Evolutionary conservation across 2,888 invertebrate genomes (phyloP), one percentile per base, ranked within the genome.

Genomic region (Machimus rusticus): DNA sequence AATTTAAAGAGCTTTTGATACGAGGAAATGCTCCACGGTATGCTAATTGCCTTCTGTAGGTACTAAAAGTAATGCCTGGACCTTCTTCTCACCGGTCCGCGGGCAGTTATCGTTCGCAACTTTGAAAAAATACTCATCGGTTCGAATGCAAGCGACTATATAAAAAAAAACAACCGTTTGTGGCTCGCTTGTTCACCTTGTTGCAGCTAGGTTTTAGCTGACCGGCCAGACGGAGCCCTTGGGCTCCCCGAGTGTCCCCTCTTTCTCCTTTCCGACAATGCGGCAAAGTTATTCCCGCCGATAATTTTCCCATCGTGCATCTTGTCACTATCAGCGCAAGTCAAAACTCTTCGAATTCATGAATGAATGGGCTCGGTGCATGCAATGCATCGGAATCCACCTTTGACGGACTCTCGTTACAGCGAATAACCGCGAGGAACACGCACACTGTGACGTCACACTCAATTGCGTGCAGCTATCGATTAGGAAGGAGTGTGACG

Each of bases 391-490:
- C 55, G 86, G 51, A 86, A 86, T 76, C 34, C 51, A 34, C 76
- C 31, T 85, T 74, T 76, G 86, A 86, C 31, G 86, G 51, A 86
- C 76, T 86, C 76, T 76, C 46, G 74, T 86, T 85, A 74, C 74
- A 74, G 23, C 76, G 57, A 34, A n/a, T 82, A 82, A 66, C 34
- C 28, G 43, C 46, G 57, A 37, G 82, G 34, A 76, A 39, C 86
- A 86, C 86, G 86, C 77, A 77, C 77, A 23, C 55, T 37, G 55
- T 86, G 86, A 86, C 86, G 86, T 86, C 86, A 86, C n/a, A 77
- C 8, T 77, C 57, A 57, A 86, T 86, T 86, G 86, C 86, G 86
- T 86, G 86, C 86, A 86, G 51, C 77, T 86, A 77, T 86, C 86
- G 77, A 86, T 86, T 86, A 86, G 37, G 55, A 55, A 51, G 37